These are phyloP conservation scores for Drosophila emarginata DNA, from an alignment of 2,888 invertebrate species.

Conservation along the genomic window DNA sequence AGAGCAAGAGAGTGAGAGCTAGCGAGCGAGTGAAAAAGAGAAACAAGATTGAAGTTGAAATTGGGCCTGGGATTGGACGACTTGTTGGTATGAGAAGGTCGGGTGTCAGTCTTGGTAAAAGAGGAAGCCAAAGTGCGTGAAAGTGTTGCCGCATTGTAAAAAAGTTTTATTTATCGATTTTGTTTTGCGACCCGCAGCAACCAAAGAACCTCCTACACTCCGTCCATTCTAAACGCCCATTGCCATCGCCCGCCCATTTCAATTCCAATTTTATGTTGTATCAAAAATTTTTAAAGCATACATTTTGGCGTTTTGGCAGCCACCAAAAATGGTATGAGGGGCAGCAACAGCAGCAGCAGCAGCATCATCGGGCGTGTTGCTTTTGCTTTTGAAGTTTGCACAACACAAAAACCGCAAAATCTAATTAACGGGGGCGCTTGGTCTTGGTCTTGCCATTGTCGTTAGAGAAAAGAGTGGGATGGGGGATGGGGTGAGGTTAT, in stretches of 20 bases:
- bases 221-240: not conserved
- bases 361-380: slow-evolving; percentile 41
- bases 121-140: slow-evolving; percentile 58
- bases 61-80: not conserved
- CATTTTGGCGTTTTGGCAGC: slow-evolving; percentile 68
- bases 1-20: not conserved
- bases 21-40: not conserved
- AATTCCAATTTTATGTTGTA: slow-evolving; percentile 71
- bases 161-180: slow-evolving; percentile 72
- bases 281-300: slow-evolving; percentile 70
- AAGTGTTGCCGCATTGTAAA: slow-evolving; percentile 69
- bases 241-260: slow-evolving; percentile 36
- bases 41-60: slow-evolving; percentile 3
- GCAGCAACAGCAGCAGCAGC: not conserved
- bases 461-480: not conserved
- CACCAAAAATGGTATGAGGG: slow-evolving; percentile 24
- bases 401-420: slow-evolving; percentile 76
- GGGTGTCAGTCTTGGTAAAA: not conserved
- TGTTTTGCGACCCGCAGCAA: slow-evolving; percentile 55
- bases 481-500: not conserved
- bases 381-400: slow-evolving; percentile 73
- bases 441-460: slow-evolving; percentile 45
- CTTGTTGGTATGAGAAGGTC: not conserved
- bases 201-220: slow-evolving; percentile 20
- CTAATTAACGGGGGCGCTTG: slow-evolving; percentile 71